These are phyloP conservation scores for Pogonomyrmex californicus DNA, from an alignment of 1,140 invertebrate species.

Conservation along the genomic window DNA sequence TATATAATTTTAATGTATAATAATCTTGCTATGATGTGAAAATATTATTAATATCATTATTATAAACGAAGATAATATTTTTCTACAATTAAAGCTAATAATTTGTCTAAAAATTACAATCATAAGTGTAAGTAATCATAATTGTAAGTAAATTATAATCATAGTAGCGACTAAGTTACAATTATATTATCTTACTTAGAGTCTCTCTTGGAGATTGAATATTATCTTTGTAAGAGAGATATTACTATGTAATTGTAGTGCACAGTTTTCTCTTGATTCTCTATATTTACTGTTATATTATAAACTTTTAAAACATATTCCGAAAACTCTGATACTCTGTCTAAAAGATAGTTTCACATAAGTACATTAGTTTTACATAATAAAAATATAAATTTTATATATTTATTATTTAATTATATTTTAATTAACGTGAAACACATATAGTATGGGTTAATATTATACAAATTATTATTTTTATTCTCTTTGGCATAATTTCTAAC, in stretches of 20 bases:
- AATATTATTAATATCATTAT: not conserved
- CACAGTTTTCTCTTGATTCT: too few species aligned
- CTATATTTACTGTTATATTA: not conserved
- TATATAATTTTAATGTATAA: not conserved
- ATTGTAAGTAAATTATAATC: not conserved
- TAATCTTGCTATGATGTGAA: not conserved
- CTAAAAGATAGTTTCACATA: not conserved
- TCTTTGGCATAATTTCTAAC: not conserved
- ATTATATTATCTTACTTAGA: too few species aligned
- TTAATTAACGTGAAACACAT: not conserved
- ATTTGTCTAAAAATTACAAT: not conserved
- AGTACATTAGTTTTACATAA: too few species aligned
- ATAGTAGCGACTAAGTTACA: too few species aligned
- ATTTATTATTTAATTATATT: slow-evolving; percentile 8
- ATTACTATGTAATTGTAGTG: too few species aligned
- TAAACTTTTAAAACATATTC: not conserved
- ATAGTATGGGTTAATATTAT: not conserved
- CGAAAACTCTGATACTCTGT: not conserved
- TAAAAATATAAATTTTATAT: not conserved
- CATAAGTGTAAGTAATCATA: too few species aligned
- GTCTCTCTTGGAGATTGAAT: too few species aligned
- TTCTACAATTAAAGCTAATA: not conserved
- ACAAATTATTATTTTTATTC: not conserved
- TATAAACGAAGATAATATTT: not conserved
- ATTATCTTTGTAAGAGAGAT: too few species aligned